These are phyloP conservation scores for Scarus forsteni DNA, from an alignment of 2,797 vertebrate genomes.

Conservation along the genomic window DNA sequence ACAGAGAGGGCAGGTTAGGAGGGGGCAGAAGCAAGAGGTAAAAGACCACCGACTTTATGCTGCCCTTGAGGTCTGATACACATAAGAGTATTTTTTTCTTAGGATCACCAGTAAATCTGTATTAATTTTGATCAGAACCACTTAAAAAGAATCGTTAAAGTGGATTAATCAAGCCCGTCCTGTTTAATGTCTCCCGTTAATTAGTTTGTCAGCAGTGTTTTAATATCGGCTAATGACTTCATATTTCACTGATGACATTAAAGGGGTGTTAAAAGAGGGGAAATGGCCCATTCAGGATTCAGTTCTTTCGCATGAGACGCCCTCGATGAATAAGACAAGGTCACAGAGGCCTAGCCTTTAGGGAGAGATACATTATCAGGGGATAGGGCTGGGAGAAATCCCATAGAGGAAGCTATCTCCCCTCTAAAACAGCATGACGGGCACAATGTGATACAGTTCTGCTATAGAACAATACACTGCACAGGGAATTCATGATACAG, in stretches of 20 bases:
- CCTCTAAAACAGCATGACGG: slow-evolving; percentile 84
- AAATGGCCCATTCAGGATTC: slow-evolving; percentile 96
- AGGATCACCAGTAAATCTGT: slow-evolving; percentile 99
- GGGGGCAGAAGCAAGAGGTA: slow-evolving; percentile 52
- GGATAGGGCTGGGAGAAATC: slow-evolving; percentile 76
- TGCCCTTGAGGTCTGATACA: slow-evolving; percentile 81
- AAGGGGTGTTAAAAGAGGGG: slow-evolving; percentile 97
- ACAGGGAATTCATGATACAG: slow-evolving; percentile 75
- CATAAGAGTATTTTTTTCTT: slow-evolving; percentile 81
- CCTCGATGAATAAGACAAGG: slow-evolving; percentile 83
- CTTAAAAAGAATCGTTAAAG: slow-evolving; percentile 99
- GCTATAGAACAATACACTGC: slow-evolving; percentile 77
- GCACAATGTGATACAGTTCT: slow-evolving; percentile 85
- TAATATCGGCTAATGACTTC: slow-evolving; percentile 99
- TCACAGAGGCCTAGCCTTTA: slow-evolving; percentile 81
- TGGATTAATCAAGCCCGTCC: slow-evolving; percentile 99
- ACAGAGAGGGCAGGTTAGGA: slow-evolving; percentile 6
- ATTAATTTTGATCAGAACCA: slow-evolving; percentile 99
- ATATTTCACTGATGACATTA: slow-evolving; percentile 99
- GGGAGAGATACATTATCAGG: slow-evolving; percentile 82
- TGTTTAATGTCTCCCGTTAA: slow-evolving; percentile 99
- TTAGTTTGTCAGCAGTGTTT: slow-evolving; percentile 99
- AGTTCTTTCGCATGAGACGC: slow-evolving; percentile 78
- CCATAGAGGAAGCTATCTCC: slow-evolving; percentile 79
- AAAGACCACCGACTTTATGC: slow-evolving; percentile 74